Base-by-base conservation (phyloP, 2,113 vertebrate species). In the Callaeas wilsoni region DNA sequence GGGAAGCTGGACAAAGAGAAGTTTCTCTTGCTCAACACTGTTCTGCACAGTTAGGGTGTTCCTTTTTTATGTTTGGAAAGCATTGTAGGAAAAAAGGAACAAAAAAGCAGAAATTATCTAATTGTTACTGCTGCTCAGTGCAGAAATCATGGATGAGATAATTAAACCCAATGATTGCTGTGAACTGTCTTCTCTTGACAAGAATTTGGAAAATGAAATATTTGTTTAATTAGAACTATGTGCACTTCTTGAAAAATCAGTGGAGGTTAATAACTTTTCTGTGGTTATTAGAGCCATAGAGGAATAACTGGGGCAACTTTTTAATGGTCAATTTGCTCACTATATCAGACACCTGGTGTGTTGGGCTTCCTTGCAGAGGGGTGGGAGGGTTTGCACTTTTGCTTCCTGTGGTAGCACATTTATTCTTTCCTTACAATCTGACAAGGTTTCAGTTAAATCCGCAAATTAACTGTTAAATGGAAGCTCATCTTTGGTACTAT, bases 181-280 rank as follows among this genome's bases (percentile, higher is more conserved):
- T 78, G 73, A 71, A 29, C 50, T 77, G 33, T 77, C 73, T 88
- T 90, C 27, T 65, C 33, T 63, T 70, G 63, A 91, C 91, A 94
- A 96, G 35, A 37, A 55, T 62, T 50, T 69, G 46, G 74, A 78
- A 97, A 94, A 93, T 78, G 35, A 94, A 86, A 74, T 94, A 94
- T 94, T 91, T 95, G 15, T 95, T 97, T 95, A 93, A 96, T 96
- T 94, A 95, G 67, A 84, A 22, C 25, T 56, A 64, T 26, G 47
- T 15, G 7, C 49, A 47, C 68, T 89, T 86, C 79, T 80, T 69
- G 55, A 85, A 90, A 96, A 96, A 91, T 81, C 62, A 33, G 60
- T 74, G 84, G 56, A 93, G 47, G 15, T 60, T 96, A 95, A 94
- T 95, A 75, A 44, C 32, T 91, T 89, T 81, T 69, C 59, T 67